These are phyloP conservation scores for Aphis gossypii DNA, from an alignment of 1,140 invertebrate genomes.

Conservation along the genomic window DNA sequence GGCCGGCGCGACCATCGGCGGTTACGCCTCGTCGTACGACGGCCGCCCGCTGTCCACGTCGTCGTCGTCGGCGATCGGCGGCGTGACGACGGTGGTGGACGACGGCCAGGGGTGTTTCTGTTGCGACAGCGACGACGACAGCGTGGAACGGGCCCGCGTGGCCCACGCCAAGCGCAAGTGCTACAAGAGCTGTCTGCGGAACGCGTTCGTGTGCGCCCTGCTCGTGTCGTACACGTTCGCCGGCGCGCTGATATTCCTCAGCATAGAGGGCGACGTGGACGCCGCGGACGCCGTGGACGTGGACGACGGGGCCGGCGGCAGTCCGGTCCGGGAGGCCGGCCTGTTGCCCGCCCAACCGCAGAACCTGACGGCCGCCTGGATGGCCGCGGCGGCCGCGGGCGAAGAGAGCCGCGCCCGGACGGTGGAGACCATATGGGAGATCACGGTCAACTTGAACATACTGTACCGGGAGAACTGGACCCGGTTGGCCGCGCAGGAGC, in stretches of 20 bases:
- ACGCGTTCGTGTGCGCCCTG: constrained; percentile 85
- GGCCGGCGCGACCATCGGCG: not conserved
- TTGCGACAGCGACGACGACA: constrained; percentile 65
- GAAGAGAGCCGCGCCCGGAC: constrained; percentile 76
- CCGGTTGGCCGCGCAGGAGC: constrained; percentile 81
- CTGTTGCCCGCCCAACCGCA: constrained; percentile 62
- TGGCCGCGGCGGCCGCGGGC: constrained; percentile 65
- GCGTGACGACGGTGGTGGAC: constrained; percentile 63
- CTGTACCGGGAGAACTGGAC: constrained; percentile 96
- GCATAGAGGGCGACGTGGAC: constrained; percentile 79
- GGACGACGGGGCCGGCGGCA: constrained; percentile 65
- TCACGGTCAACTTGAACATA: constrained; percentile 91
- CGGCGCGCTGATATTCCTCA: constrained; percentile 90
- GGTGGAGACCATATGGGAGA: constrained; percentile 92
- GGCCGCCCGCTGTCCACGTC: not conserved
- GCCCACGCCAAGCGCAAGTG: constrained; percentile 72
- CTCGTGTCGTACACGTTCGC: constrained; percentile 89
- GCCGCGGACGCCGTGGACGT: constrained; percentile 77
- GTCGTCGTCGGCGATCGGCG: constrained; percentile 54
- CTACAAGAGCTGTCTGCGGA: constrained; percentile 79
- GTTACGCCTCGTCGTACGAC: constrained; percentile 13
- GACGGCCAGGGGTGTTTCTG: constrained; percentile 69
- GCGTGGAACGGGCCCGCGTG: constrained; percentile 67
- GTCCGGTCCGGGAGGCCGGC: constrained; percentile 60
- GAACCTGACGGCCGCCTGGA: constrained; percentile 59